These are phyloP conservation scores for Amphimedon queenslandica DNA, from an alignment of 37 sponge, comb jelly and placozoan genomes.

Conservation along the genomic window DNA sequence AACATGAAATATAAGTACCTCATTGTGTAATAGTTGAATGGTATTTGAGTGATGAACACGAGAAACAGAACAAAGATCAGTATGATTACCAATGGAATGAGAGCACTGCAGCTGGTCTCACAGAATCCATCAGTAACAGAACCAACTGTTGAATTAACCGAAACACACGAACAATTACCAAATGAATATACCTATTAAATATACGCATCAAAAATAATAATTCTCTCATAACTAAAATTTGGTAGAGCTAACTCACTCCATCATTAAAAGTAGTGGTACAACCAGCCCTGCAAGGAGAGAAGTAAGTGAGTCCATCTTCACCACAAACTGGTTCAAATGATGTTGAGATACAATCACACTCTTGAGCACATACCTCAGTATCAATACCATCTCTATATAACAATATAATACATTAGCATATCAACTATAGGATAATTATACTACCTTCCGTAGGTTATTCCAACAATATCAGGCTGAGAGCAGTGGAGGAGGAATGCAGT, in stretches of 20 bases:
- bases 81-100: constrained; percentile 17
- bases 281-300: constrained; percentile 41
- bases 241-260: too few species aligned
- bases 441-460: too few species aligned
- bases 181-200: too few species aligned
- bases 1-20: constrained; percentile 21
- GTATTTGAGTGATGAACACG: constrained; percentile 30
- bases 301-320: constrained; percentile 45
- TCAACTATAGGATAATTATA: too few species aligned
- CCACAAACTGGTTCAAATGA: constrained; percentile 70
- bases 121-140: neutral
- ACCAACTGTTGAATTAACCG: too few species aligned
- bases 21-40: constrained; percentile 30
- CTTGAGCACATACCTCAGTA: neutral
- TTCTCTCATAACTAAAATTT: too few species aligned
- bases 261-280: too few species aligned
- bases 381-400: too few species aligned
- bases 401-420: too few species aligned
- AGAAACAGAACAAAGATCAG: constrained; percentile 33
- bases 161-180: too few species aligned
- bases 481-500: neutral
- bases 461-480: neutral
- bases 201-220: too few species aligned
- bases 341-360: constrained; percentile 41
- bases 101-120: neutral